Evolutionary conservation across 2,888 invertebrate genomes (phyloP).

Genomic region (Atherix ibis): DNA sequence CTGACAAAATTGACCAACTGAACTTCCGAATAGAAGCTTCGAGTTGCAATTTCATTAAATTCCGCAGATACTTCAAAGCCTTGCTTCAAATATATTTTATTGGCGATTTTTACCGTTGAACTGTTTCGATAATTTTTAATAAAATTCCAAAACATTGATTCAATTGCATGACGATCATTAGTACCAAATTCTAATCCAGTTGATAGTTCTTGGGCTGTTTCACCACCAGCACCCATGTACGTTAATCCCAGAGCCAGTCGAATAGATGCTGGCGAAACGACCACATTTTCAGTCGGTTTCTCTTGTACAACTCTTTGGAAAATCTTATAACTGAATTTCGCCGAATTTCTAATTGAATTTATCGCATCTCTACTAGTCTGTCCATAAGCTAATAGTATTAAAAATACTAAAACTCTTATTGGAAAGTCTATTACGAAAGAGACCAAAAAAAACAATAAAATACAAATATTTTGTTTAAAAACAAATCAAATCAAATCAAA

Average conservation of each 20-base stretch:
- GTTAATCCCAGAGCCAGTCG: conserved; percentile 50
- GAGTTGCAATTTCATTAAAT: conserved; percentile 38
- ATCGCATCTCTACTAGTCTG: too few species aligned
- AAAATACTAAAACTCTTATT: too few species aligned
- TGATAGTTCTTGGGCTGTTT: conserved; percentile 39
- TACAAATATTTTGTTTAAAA: too few species aligned
- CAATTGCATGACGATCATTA: conserved; percentile 7
- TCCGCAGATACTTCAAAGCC: conserved; percentile 36
- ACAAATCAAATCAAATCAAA: too few species aligned
- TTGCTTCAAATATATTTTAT: conserved; percentile 46
- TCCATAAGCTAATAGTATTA: too few species aligned
- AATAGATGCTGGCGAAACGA: conserved; percentile 53
- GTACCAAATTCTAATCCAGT: conserved; percentile 36
- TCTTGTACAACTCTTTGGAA: too few species aligned
- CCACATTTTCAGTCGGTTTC: too few species aligned
- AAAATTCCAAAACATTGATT: conserved; percentile 6
- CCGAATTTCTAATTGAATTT: too few species aligned
- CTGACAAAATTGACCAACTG: conserved; percentile 42
- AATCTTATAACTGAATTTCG: too few species aligned
- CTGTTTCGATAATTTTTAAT: conserved; percentile 4
- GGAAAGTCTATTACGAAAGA: too few species aligned
- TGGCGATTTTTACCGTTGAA: conserved; percentile 40
- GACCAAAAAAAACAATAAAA: too few species aligned
- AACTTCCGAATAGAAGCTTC: conserved; percentile 43
- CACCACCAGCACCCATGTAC: conserved; percentile 46